These are phyloP conservation scores for Notocelia uddmanniana DNA, from an alignment of 2,888 invertebrate species.

Conservation along the genomic window DNA sequence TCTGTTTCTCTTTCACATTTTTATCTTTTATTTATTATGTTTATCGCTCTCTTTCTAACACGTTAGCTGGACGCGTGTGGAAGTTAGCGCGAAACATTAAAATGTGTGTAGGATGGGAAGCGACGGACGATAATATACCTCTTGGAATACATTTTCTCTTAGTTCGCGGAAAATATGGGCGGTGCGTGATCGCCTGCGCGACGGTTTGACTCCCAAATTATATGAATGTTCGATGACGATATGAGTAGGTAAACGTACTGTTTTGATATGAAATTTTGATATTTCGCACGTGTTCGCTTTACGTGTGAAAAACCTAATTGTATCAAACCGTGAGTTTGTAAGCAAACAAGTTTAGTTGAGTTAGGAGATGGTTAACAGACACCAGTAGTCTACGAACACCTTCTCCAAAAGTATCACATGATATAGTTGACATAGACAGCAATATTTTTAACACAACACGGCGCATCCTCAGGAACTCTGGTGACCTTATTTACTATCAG, in stretches of 20 bases:
- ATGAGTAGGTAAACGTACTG: background rate
- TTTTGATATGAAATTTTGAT: background rate
- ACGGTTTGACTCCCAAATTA: background rate
- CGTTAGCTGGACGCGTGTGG: background rate
- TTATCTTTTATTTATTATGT: background rate
- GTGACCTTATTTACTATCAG: too few species aligned
- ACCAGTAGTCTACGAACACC: too few species aligned
- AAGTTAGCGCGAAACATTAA: background rate
- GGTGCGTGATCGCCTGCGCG: background rate
- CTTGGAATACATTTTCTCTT: background rate
- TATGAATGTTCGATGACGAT: background rate
- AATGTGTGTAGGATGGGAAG: background rate
- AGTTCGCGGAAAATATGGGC: background rate
- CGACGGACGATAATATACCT: background rate
- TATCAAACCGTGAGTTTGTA: too few species aligned
- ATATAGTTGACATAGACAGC: too few species aligned
- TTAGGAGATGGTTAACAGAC: too few species aligned
- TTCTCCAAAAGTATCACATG: too few species aligned
- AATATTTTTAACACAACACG: too few species aligned
- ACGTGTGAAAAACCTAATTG: too few species aligned
- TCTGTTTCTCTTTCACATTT: background rate
- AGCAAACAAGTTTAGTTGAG: too few species aligned
- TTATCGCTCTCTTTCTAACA: background rate
- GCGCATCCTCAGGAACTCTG: too few species aligned
- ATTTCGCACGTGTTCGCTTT: background rate